Conservation (phyloP, 2,888 invertebrate species). For the Chrysolina haemoptera region DNA sequence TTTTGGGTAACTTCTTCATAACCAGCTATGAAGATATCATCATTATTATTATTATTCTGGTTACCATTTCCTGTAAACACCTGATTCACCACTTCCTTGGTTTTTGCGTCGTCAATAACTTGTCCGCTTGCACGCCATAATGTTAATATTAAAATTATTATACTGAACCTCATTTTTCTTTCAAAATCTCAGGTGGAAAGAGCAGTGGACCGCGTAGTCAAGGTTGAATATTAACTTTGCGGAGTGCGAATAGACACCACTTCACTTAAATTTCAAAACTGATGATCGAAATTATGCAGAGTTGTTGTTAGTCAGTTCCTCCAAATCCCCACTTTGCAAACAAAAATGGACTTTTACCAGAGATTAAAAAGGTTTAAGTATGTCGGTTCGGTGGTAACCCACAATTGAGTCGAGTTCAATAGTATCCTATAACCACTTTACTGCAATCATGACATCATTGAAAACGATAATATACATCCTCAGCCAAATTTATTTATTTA, state of each 20-base stretch:
- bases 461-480: too few species aligned
- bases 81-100: not conserved
- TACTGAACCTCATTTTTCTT: slow-evolving; percentile 7
- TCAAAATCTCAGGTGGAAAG: too few species aligned
- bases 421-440: too few species aligned
- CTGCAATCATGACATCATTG: too few species aligned
- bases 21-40: slow-evolving; percentile 33
- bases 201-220: too few species aligned
- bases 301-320: not conserved
- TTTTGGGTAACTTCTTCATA: slow-evolving; percentile 53
- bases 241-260: not conserved
- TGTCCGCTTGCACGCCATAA: slow-evolving; percentile 23
- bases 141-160: not conserved
- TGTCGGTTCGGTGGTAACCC: too few species aligned
- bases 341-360: too few species aligned
- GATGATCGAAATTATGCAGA: not conserved
- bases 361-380: too few species aligned
- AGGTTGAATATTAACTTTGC: not conserved
- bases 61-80: not conserved
- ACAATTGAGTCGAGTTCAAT: too few species aligned
- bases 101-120: slow-evolving; percentile 31
- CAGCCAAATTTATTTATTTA: too few species aligned
- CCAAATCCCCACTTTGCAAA: too few species aligned
- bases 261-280: slow-evolving; percentile 6
- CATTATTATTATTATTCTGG: not conserved